Conservation (phyloP, 2,888 invertebrate genomes). For the Patella caerulea region DNA sequence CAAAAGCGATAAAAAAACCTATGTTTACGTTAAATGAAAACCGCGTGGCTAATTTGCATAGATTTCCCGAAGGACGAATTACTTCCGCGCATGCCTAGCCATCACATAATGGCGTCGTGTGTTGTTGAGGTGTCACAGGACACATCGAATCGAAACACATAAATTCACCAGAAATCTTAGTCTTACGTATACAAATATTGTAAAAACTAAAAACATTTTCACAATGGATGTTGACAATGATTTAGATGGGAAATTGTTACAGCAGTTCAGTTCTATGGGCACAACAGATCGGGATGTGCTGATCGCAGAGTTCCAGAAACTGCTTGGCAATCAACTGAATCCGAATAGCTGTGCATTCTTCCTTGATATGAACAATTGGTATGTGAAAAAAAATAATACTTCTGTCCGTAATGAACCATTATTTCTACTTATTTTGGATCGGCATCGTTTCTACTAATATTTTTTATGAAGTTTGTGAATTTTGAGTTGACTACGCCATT, state of each 20-base stretch:
- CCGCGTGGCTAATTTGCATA: conserved; percentile 44
- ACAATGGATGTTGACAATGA: conserved; percentile 80
- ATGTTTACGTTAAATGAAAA: neutral
- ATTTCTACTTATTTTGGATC: too few species aligned
- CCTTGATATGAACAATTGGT: conserved; percentile 99
- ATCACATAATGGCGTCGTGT: conserved; percentile 11
- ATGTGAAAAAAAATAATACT: conserved; percentile 56
- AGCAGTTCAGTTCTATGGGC: conserved; percentile 96
- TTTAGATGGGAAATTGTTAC: conserved; percentile 88
- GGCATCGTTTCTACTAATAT: too few species aligned
- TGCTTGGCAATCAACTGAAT: conserved; percentile 85
- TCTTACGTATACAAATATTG: too few species aligned
- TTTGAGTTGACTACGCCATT: too few species aligned
- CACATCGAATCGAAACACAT: too few species aligned
- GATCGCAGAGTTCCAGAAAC: conserved; percentile 89
- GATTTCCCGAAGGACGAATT: conserved; percentile 18
- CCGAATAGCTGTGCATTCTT: conserved; percentile 87
- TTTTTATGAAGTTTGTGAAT: too few species aligned
- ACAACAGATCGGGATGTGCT: conserved; percentile 96
- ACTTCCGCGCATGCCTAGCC: conserved; percentile 32
- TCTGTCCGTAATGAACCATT: too few species aligned
- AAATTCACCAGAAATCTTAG: too few species aligned
- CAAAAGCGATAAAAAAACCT: too few species aligned
- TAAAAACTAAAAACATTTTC: neutral
- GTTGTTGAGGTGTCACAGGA: neutral